These are phyloP conservation scores for Paracanthobrama guichenoti DNA, from an alignment of 2,113 vertebrate species.

Conservation along the genomic window DNA sequence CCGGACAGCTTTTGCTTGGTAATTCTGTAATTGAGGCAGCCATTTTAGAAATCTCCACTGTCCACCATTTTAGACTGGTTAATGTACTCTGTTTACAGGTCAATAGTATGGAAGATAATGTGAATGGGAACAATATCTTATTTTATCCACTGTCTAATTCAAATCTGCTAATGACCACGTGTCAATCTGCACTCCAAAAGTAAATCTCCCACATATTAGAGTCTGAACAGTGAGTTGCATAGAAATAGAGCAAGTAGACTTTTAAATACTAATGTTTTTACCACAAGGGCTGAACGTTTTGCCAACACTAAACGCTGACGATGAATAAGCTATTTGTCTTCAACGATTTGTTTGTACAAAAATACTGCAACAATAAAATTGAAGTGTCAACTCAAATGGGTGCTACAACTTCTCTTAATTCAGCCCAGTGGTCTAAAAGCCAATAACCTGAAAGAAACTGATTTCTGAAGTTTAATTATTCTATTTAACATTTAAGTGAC, in stretches of 20 bases:
- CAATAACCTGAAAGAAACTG: constrained; percentile 26
- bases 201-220: constrained; percentile 51
- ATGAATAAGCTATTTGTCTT: constrained; percentile 60
- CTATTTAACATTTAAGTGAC: not conserved
- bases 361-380: constrained; percentile 56
- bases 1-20: not conserved
- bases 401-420: constrained; percentile 64
- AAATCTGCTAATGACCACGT: not conserved
- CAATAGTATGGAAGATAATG: constrained; percentile 29
- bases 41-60: constrained; percentile 37
- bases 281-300: constrained; percentile 57
- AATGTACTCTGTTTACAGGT: not conserved
- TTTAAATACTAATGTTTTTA: constrained; percentile 53
- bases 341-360: constrained; percentile 63
- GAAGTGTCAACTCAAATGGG: constrained; percentile 61
- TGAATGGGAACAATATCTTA: constrained; percentile 13
- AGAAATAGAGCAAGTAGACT: constrained; percentile 64
- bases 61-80: constrained; percentile 35
- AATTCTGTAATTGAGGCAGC: constrained; percentile 29
- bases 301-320: constrained; percentile 54
- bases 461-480: not conserved
- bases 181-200: constrained; percentile 29
- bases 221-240: constrained; percentile 56
- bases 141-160: constrained; percentile 64
- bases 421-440: constrained; percentile 60